Base-by-base conservation (phyloP, 2,888 invertebrate genomes). In the Carabus problematicus region DNA sequence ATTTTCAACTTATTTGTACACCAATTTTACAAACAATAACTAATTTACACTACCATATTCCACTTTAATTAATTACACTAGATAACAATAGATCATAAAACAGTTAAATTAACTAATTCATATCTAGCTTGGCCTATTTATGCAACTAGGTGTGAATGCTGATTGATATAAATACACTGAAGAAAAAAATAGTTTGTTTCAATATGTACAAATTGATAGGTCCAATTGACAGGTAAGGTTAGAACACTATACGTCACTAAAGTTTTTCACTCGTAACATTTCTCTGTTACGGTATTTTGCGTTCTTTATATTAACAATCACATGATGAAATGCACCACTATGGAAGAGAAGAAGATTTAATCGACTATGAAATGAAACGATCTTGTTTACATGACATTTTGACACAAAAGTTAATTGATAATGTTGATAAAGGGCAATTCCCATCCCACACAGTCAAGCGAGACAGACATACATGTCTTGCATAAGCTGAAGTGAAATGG, bases 1-100 rank as follows among this genome's bases (percentile, higher is more conserved):
- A 85, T 85, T 68, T 12, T 63, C 40, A 41, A 45, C 55, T 19
- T 55, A 12, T 39, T 29, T 55, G 14, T 9, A 19, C 55, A 55
- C 55, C 16, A 29, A 39, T 18, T 19, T 29, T 29, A 29, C 29
- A 18, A 55, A 41, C 56, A 66, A 40, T 41, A 63, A 29, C 29
- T 29, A 29, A 29, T 29, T 29, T 29, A 29, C 29, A 29, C 29
- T 29, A 29, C 29, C 29, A 54, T 54, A 49, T 52, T 55, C 47
- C 29, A 8, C 11, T 55, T 40, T 49, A 9, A 29, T 29, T 29
- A 29, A 29, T 29, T 29, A 29, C 29, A 29, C 29, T 29, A 29
- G 29, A 29, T 29, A 29, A 29, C 29, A 29, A 29, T 29, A 29
- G 29, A 29, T 29, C 29, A 29, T 29, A 29, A 29, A 29, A 29